Evolutionary conservation across 2,888 invertebrate species (phyloP), one percentile per base, ranked within the genome.

Genomic region (Rhogogaster chlorosoma): DNA sequence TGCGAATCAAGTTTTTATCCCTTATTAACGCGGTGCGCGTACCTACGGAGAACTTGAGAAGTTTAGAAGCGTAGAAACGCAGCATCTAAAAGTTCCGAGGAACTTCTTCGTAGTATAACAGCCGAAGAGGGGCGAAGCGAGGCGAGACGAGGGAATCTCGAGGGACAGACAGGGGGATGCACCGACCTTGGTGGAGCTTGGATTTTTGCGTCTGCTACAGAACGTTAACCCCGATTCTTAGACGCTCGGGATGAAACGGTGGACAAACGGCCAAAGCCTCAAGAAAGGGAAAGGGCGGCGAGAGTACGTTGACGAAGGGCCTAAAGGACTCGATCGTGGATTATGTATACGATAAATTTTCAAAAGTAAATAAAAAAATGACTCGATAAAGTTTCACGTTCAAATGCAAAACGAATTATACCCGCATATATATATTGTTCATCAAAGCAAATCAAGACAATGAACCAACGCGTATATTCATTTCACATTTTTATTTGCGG

Each of bases 81-180:
- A 38, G 10, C 61, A 26, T 61, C 61, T 26, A 61, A 26, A 26
- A 22, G 26, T 61, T 61, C 61, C 26, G 26, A 61, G 61, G 26
- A 26, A 61, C 61, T 61, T 22, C 61, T 61, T 22, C 26, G 61
- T 61, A 61, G 38, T 36, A 71, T 32, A 38, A 32, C 70, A 29
- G 73, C 42, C 9, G 73, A 42, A 42, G 73, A 73, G 42, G 26
- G 73, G 73, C 6, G 45, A 38, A 26, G 73, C 32, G 45, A 77
- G 32, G n/a, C 7, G 29, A 32, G 77, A 29, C 18, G 22, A 12
- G 22, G 53, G 77, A 49, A 32, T 18, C 67, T 32, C 15, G 53
- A 80, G 80, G 38, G 80, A 38, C 80, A 80, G 80, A 80, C 80
- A 80, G 80, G 61, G 80, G 80, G 80, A 80, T 80, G 80, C 80